Base-by-base conservation (phyloP, 2,113 vertebrate genomes). In the Rousettus leschenaultii region DNA sequence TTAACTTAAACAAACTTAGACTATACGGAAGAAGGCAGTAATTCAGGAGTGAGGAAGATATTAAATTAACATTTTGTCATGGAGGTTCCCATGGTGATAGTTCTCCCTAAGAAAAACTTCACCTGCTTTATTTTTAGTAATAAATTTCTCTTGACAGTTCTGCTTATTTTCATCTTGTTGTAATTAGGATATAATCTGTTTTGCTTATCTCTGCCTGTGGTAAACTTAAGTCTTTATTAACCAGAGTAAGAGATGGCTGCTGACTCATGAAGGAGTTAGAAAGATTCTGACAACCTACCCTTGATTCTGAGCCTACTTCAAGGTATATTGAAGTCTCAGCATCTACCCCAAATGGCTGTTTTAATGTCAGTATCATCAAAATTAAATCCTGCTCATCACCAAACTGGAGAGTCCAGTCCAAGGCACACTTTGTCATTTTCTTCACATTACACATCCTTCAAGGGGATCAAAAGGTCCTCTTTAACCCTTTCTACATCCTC, bases 111-210 rank as follows among this genome's bases (percentile, higher is more conserved):
- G 70, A 83, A 78, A 94, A 91, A 70, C 84, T 78, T 75, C 38
- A 90, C 43, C 95, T 94, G n/a, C 86, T 95, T 96, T 97, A 96
- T 97, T 97, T 97, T 97, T 96, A 96, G 86, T 96, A 97, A 98
- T 97, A 98, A 98, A 98, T 92, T 94, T 97, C 79, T 97, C 90
- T 96, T 94, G 45, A 96, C 78, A 95, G 1, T 84, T 95, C 68
- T 95, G 40, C n/a, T 96, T 95, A 92, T 86, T 95, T 96, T 96
- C 65, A 75, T 96, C 89, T 93, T 74, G 28, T 96, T 93, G 7
- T 94, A 89, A 82, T 97, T 57, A 71, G 57, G 55, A 61, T 89
- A n/a, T 73, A 63, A 87, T 87, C 38, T 94, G 13, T 79, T n/a
- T 11, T 48, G 55, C 43, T 78, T 77, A 51, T 43, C 45, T 90